Evolutionary conservation across 2,888 invertebrate species (phyloP), one percentile per base, ranked within the genome.

Genomic region (Antheraea yamamai): DNA sequence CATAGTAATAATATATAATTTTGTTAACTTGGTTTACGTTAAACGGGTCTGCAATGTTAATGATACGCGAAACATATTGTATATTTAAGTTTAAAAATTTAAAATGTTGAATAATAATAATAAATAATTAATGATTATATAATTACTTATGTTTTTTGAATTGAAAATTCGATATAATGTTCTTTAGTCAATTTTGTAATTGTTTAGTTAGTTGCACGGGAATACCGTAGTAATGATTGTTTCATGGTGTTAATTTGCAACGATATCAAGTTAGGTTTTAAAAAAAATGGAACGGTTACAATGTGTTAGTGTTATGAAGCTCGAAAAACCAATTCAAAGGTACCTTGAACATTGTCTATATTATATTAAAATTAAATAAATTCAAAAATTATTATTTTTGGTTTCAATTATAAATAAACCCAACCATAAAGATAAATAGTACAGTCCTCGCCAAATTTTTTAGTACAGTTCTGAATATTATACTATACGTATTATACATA

Each of bases 361-460:
- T 93, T 95, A 95, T 92, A 93, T 95, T 95, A 95, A 95, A 94
- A 95, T 94, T 95, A 93, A 94, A 95, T 95, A 95, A 95, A 95
- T 92, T 90, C 90, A 90, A 94, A 93, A 92, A 86, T 80, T 73
- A 82, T 77, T 26, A 64, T 14, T 26, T 16, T 76, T 83, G 81
- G 83, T 88, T 89, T 89, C 39, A 64, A 79, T 79, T 87, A 84
- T 76, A 76, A 66, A 58, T 72, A 35, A 72, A 66, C 58, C 68
- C 35, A 39, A 2, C 4, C 20, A 4, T 2, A 55, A 55, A 18
- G 20, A 55, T 20, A 20, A 14, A 52, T 52, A 52, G 16, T 52
- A 55, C 55, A 12, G 12, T 1, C 7, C 12, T 12, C 10, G 12
- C 12, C 47, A 47, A 47, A 47, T 2, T 47, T 47, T 47, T 10